Evolutionary conservation across 1,140 invertebrate genomes (phyloP).

Genomic region (Zaprionus nigranus): DNA sequence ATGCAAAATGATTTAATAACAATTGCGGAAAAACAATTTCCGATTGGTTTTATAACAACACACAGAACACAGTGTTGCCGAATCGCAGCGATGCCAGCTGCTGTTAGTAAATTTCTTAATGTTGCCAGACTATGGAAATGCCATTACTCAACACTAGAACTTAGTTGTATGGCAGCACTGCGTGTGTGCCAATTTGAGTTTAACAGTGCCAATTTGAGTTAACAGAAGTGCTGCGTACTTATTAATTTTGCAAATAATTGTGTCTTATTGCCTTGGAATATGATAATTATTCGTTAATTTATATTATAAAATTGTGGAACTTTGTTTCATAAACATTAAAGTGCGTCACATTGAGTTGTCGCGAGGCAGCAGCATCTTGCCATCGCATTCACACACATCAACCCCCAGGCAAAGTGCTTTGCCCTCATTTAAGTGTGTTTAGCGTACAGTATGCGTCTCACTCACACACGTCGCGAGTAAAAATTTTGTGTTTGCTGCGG

Average conservation of each 20-base stretch:
- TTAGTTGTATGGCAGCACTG: constrained; percentile 30
- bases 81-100: constrained; percentile 12
- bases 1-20: constrained; percentile 12
- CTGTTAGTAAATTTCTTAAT: not conserved
- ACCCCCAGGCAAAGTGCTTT: constrained; percentile 62
- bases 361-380: constrained; percentile 34
- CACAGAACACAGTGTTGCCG: constrained; percentile 25
- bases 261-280: not conserved
- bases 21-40: constrained; percentile 27
- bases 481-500: constrained; percentile 70
- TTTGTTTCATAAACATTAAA: constrained; percentile 1
- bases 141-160: constrained; percentile 32
- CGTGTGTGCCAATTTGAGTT: constrained; percentile 26
- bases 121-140: constrained; percentile 1
- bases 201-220: constrained; percentile 41
- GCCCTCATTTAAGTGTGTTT: constrained; percentile 75
- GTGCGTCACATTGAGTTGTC: constrained; percentile 25
- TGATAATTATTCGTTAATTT: not conserved
- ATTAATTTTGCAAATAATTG: not conserved
- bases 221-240: not conserved
- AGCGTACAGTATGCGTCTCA: constrained; percentile 66
- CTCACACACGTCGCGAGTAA: constrained; percentile 68
- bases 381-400: constrained; percentile 53
- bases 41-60: constrained; percentile 54
- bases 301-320: not conserved